A percentile compares a stretch with the other conserved stretches of the same genome.
phyloP scores from a whole-genome alignment of 2,113 vertebrate species.

The Sarotherodon lohbergeri region DNA sequence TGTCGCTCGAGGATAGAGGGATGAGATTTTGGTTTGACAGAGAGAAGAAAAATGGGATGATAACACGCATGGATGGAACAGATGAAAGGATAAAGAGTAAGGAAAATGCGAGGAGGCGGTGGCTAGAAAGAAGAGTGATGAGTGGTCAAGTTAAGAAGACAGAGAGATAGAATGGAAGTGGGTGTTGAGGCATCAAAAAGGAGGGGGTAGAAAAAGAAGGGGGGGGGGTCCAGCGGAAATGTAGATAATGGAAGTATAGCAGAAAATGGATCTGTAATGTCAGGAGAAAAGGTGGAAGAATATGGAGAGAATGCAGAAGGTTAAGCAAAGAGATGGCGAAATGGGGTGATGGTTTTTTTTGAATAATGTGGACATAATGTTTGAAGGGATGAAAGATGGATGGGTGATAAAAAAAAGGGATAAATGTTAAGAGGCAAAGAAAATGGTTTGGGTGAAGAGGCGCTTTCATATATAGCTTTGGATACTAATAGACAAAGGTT shows the following conservation, averaged over 20 bases:
- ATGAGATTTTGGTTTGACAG: conserved; percentile 12
- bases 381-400: background rate
- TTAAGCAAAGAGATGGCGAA: conserved; percentile 4
- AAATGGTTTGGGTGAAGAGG: background rate
- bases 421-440: conserved; percentile 14
- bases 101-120: conserved; percentile 4
- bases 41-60: conserved; percentile 19
- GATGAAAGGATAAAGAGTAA: conserved; percentile 3
- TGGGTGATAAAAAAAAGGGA: background rate
- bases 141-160: conserved; percentile 11
- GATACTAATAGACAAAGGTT: background rate
- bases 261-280: conserved; percentile 10
- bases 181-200: background rate
- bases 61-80: background rate
- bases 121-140: conserved; percentile 10
- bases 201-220: background rate
- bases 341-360: background rate
- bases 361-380: background rate
- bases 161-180: background rate
- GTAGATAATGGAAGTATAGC: conserved; percentile 24
- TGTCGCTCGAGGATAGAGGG: conserved; percentile 21
- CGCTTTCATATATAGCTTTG: background rate
- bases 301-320: background rate
- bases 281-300: background rate
- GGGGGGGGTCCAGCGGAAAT: background rate